Base-by-base conservation (phyloP, 2,888 invertebrate species). In the Drosophila meridionalis region DNA sequence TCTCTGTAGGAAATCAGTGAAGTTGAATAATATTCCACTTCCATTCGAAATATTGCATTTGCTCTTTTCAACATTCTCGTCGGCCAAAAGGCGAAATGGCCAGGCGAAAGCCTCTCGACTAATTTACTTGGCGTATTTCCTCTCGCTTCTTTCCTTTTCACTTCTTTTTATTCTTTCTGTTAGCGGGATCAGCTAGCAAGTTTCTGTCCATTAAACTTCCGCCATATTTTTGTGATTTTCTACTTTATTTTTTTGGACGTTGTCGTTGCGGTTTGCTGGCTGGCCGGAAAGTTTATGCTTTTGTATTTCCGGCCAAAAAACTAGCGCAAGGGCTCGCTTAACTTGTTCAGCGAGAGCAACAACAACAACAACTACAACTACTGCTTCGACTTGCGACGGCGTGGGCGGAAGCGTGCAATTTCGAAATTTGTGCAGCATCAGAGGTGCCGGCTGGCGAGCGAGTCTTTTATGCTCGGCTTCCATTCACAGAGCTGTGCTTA, bases 131-230 rank as follows among this genome's bases (percentile, higher is more conserved):
- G 66, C 77, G 71, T 55, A 81, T 73, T 85, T 85, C 75, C 83
- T 71, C 34, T 43, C 11, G 32, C 7, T 47, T 28, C 47, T 28
- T 28, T 47, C 12, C 28, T 47, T 47, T 7, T 1, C 28, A 26
- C 5, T 9, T 32, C 8, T 9, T 50, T 32, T 30, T 28, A 0
- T 69, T 26, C 12, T 40, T 30, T 43, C 34, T 56, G 32, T 69
- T 69, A 42, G 36, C 61, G 68, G 73, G 69, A 83, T 87, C 69
- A 68, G 72, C 86, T 36, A 62, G 73, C 76, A 89, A 87, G 87
- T 87, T 87, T 87, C 78, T 89, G 78, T 90, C 87, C 80, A 90
- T 90, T 90, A 84, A 90, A 90, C 82, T 90, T 87, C 87, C 87
- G 87, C 72, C 68, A 86, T 78, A 86, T 68, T 85, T 84, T 85